A percentile compares a stretch with the other conserved stretches of the same genome.
phyloP scores from a whole-genome alignment of 2,888 invertebrate genomes.

The Lasioglossum figueresi region DNA sequence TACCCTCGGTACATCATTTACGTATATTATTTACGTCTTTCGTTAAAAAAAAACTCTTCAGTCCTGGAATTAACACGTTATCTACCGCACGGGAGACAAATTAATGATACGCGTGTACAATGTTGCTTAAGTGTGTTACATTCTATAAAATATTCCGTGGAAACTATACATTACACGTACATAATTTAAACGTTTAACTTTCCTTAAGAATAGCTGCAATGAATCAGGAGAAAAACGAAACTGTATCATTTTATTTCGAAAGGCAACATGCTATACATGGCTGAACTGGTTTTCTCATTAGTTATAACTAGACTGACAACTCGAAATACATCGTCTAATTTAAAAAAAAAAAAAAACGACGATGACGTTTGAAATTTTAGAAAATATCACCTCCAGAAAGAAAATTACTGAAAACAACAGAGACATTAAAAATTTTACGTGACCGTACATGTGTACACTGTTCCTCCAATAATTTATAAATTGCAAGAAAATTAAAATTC shows the following conservation, averaged over 20 bases:
- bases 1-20: background rate
- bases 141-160: background rate
- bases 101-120: background rate
- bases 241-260: background rate
- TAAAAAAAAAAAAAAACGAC: background rate
- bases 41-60: background rate
- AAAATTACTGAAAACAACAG: background rate
- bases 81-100: background rate
- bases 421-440: background rate
- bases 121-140: background rate
- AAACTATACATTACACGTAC: background rate
- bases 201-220: background rate
- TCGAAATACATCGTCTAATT: background rate
- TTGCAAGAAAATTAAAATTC: background rate
- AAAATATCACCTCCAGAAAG: background rate
- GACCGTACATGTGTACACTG: too few species aligned
- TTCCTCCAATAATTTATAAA: background rate
- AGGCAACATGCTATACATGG: too few species aligned
- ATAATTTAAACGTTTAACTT: background rate
- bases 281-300: too few species aligned
- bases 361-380: background rate
- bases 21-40: background rate
- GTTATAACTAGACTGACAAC: background rate
- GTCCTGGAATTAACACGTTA: background rate
- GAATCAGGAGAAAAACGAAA: background rate